Base-by-base conservation (phyloP, 2,113 vertebrate species). In the Hiodon alosoides region DNA sequence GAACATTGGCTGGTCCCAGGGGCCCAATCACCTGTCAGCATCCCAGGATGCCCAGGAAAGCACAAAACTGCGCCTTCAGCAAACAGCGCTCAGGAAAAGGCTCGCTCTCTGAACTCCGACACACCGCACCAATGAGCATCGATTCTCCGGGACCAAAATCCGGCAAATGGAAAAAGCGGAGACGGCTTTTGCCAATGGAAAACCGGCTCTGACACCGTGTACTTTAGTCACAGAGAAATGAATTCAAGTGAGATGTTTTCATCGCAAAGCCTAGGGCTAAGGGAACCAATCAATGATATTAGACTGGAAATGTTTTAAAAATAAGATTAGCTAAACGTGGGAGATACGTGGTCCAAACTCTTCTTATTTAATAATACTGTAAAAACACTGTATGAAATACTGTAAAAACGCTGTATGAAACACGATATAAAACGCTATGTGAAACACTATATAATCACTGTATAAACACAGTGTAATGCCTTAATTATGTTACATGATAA, bases 1-100 rank as follows among this genome's bases (percentile, higher is more conserved):
- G 76, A 77, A 72, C 64, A 64, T 65, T 78, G 87, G 76, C 90
- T 87, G 88, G 84, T 72, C 80, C 72, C 86, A 55, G 67, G 82
- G 72, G 81, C 9, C 65, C 78, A 82, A 85, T 80, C 90, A 92
- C 86, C 86, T 91, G 85, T 83, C 80, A 72, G 72, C 67, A 51
- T 7, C 75, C 58, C 65, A 54, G 53, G 71, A 4, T 54, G n/a
- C 61, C 48, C n/a, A 17, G 3, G 48, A 9, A 16, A 13, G 72
- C 9, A 75, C 69, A 69, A 69, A 14, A 61, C 14, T 50, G 57
- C 55, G 7, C 14, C 4, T 14, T 11, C 60, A 75, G 8, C 10
- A 60, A 58, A 72, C 50, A 67, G 46, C 11, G 10, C 70, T 60
- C 46, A 66, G 52, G 46, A 55, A 71, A 64, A 60, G 6, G 14